Conservation (phyloP, 2,888 invertebrate species). For the Protonemura montana region DNA sequence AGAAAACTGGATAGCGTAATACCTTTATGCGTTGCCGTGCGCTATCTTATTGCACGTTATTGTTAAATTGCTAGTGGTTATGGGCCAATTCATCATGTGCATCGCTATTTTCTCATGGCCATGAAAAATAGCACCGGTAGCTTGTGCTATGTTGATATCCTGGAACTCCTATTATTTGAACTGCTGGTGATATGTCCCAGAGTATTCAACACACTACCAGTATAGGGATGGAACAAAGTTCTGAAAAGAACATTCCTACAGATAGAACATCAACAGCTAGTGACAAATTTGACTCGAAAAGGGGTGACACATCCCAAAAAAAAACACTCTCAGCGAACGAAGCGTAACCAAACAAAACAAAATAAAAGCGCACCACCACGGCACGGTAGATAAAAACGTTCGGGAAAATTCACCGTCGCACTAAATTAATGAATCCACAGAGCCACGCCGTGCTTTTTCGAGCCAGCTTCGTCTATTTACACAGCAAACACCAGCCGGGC, state of each 20-base stretch:
- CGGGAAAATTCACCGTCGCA: neutral
- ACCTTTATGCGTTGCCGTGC: too few relatives aligned
- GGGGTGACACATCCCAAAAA: neutral
- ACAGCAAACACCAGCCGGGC: constrained; percentile 19
- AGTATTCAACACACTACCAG: too few relatives aligned
- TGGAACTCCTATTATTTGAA: too few relatives aligned
- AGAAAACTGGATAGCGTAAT: too few relatives aligned
- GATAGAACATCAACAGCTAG: neutral
- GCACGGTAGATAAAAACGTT: neutral
- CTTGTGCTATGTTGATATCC: too few relatives aligned
- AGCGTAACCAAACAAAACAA: neutral
- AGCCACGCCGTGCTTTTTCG: neutral
- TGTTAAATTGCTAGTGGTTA: too few relatives aligned
- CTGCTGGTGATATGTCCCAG: too few relatives aligned
- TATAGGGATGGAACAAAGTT: neutral
- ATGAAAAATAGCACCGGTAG: too few relatives aligned
- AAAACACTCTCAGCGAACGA: neutral
- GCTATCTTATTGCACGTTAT: too few relatives aligned
- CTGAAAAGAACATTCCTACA: neutral
- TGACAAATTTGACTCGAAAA: constrained; percentile 40
- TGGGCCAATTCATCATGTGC: too few relatives aligned
- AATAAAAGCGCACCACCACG: neutral
- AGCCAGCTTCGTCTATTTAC: neutral
- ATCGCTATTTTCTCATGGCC: too few relatives aligned
- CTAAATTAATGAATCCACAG: constrained; percentile 30